These are phyloP conservation scores for Hippocampus zosterae DNA, from an alignment of 2,113 vertebrate genomes.

Conservation along the genomic window DNA sequence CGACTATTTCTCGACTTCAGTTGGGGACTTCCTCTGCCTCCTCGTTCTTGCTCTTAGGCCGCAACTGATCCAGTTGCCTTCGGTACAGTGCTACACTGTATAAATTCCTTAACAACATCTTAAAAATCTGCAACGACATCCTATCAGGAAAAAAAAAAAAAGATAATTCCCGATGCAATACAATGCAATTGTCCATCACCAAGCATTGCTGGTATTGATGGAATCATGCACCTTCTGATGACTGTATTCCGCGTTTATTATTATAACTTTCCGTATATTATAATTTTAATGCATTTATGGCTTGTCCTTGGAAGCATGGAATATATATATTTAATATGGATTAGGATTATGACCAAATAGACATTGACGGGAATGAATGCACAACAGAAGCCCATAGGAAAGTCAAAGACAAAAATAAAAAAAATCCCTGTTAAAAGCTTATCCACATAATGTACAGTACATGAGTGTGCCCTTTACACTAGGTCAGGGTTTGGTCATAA, in stretches of 20 bases:
- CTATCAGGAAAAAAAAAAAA: too few relatives aligned
- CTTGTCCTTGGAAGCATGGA: neutral
- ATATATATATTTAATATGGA: slow-evolving; percentile 12
- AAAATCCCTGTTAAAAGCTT: neutral
- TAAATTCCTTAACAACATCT: too few relatives aligned
- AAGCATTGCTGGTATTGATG: neutral
- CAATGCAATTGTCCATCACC: too few relatives aligned
- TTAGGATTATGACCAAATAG: slow-evolving; percentile 55
- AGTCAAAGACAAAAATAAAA: slow-evolving; percentile 4
- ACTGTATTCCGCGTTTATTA: neutral
- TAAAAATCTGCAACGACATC: too few relatives aligned
- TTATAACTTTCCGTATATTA: neutral
- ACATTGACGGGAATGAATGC: neutral
- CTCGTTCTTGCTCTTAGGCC: too few relatives aligned
- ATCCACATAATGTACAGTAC: slow-evolving; percentile 5
- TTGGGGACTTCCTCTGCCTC: too few relatives aligned
- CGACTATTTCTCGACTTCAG: neutral
- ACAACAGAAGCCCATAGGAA: neutral
- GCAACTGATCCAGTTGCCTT: too few relatives aligned
- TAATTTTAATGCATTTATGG: neutral
- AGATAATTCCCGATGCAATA: too few relatives aligned
- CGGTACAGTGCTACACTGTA: too few relatives aligned
- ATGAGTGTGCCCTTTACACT: slow-evolving; percentile 17
- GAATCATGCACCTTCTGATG: neutral
- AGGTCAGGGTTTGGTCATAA: slow-evolving; percentile 8